Conservation (phyloP, 2,113 vertebrate genomes). For the Lichenostomus cassidix region DNA sequence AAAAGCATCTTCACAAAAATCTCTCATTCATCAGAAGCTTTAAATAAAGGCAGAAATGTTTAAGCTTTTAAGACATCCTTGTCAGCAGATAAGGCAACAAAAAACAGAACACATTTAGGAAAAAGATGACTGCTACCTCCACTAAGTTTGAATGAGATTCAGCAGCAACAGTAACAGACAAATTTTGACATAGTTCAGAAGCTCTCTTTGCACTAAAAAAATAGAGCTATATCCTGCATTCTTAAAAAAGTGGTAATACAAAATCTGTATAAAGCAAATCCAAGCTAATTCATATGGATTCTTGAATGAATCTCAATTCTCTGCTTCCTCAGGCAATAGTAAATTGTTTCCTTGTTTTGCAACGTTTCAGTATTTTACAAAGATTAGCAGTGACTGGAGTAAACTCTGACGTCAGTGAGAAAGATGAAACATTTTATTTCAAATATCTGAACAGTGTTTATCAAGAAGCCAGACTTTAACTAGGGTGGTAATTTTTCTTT, state of each 20-base stretch:
- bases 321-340: background rate
- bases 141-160: background rate
- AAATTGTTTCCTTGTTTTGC: background rate
- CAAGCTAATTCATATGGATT: background rate
- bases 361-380: background rate
- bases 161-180: background rate
- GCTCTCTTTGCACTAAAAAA: background rate
- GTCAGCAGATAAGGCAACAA: background rate
- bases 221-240: fast-evolving
- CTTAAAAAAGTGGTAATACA: background rate
- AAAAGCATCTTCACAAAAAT: background rate
- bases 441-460: background rate
- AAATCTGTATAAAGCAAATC: background rate
- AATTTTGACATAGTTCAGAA: background rate
- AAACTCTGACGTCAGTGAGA: background rate
- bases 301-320: background rate
- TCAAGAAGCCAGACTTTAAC: background rate
- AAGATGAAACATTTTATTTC: background rate
- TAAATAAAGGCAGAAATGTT: background rate
- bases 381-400: background rate
- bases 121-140: background rate
- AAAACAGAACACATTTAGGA: background rate
- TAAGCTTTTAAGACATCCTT: background rate
- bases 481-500: background rate
- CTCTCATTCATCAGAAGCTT: background rate